phyloP scores from a whole-genome alignment of 2,888 invertebrate genomes.

The Temnothorax rugatulus region DNA sequence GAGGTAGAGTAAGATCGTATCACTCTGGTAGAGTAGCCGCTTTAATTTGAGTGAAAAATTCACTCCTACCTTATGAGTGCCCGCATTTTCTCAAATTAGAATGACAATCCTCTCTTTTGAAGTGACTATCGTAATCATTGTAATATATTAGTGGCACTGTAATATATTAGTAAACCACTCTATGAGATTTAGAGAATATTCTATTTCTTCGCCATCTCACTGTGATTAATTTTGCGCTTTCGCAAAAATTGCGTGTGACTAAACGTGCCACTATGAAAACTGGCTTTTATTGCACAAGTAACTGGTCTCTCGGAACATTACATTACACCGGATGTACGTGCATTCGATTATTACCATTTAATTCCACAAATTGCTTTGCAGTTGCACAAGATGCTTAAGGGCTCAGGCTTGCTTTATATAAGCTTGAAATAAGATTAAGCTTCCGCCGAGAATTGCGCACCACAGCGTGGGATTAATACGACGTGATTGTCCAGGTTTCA shows the following conservation, averaged over 20 bases:
- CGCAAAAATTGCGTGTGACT: background rate
- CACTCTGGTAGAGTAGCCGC: too few species aligned
- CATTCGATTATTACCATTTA: background rate
- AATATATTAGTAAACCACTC: too few species aligned
- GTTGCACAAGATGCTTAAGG: constrained; percentile 3
- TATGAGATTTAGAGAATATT: too few species aligned
- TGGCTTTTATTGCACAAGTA: too few species aligned
- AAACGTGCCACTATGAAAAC: too few species aligned
- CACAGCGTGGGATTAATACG: background rate
- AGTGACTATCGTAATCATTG: too few species aligned
- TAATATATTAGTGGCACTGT: too few species aligned
- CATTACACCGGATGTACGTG: background rate
- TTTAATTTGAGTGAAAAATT: too few species aligned
- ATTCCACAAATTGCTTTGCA: background rate
- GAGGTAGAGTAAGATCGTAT: too few species aligned
- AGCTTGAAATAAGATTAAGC: background rate
- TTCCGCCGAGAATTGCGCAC: background rate
- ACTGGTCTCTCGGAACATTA: background rate
- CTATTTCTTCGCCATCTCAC: background rate
- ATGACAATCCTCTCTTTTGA: too few species aligned
- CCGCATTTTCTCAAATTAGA: too few species aligned
- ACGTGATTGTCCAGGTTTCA: constrained; percentile 16
- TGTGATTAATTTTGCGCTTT: background rate
- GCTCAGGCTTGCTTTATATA: background rate
- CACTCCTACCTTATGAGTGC: too few species aligned